Percentiles rank a stretch among this genome's conserved stretches.
These are phyloP conservation scores for Eutrigla gurnardus DNA, from an alignment of 2,797 vertebrate species.

Conservation along the genomic window DNA sequence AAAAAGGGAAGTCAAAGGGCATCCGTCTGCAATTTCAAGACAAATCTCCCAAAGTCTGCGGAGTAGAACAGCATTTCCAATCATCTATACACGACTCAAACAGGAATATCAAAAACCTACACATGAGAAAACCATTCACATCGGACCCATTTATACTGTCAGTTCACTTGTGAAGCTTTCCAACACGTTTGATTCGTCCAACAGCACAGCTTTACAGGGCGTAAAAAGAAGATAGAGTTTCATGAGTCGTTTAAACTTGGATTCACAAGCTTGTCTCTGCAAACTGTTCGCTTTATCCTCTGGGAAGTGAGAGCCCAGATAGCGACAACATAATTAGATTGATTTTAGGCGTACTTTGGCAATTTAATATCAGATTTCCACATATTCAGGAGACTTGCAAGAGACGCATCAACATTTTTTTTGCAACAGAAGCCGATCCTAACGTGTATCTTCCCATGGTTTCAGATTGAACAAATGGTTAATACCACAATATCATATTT, in stretches of 20 bases:
- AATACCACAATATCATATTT: neutral
- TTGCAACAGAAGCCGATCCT: neutral
- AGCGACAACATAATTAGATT: neutral
- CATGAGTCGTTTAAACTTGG: neutral
- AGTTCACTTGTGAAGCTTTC: neutral
- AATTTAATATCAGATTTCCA: neutral
- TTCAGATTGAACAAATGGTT: neutral
- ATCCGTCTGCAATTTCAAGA: constrained; percentile 48
- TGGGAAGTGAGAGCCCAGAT: neutral
- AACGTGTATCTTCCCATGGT: neutral
- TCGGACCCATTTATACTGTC: neutral
- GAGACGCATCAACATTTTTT: neutral
- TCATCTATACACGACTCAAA: constrained; percentile 19
- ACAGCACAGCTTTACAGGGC: constrained; percentile 7
- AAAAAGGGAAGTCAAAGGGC: constrained; percentile 52
- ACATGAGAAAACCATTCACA: constrained; percentile 20
- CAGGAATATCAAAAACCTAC: neutral
- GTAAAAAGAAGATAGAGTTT: neutral
- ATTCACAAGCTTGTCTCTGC: neutral
- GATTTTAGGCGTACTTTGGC: neutral
- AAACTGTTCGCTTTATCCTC: neutral
- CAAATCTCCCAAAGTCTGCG: constrained; percentile 39
- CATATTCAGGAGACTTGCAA: neutral
- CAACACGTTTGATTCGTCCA: neutral
- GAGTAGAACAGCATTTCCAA: constrained; percentile 9